Base-by-base conservation (phyloP, 2,888 invertebrate species). In the Ophion obscuratus region DNA sequence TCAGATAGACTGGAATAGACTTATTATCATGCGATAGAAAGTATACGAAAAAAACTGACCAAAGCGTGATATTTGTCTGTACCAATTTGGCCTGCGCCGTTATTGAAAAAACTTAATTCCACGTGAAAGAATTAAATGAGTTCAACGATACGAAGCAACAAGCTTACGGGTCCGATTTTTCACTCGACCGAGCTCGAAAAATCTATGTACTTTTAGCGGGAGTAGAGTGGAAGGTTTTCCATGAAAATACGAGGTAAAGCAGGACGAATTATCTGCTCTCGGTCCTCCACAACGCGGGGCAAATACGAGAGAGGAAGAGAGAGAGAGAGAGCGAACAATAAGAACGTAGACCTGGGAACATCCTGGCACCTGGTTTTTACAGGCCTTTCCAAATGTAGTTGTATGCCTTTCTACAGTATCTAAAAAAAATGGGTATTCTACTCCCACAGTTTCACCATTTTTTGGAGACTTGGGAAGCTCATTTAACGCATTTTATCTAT, bases 321-420 rank as follows among this genome's bases (percentile, higher is more conserved):
- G 47, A 62, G 61, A 47, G 62, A 81, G 17, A 10, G 7, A 71
- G 47, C 47, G 71, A 81, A 81, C 81, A 74, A 67, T 67, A 67
- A 20, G 36, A 47, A 73, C 40, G 44, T 44, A 73, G 66, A 75
- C 27, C 31, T 44, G 24, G 81, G 57, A 79, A 79, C 40, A 71
- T 85, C 67, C 73, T 68, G 68, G 85, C 85, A 85, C 85, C 85
- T 85, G 85, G 85, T 80, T 76, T 64, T 66, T 62, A 64, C 62
- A 44, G 20, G 66, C 10, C 64, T 53, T 53, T 79, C 53, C n/a
- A 27, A 70, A 67, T 62, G 20, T 24, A 24, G 31, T 53, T 36
- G 53, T 47, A 7, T 20, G 47, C 44, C 70, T 76, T 76, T 53
- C 53, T 68, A 11, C 40, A n/a, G 40, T 17, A 31, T 11, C 10